Percentiles rank a stretch among this genome's conserved stretches.
Evolutionary conservation across 2,888 invertebrate genomes (phyloP).

Genomic region (Parapristionchus giblindavisi): DNA sequence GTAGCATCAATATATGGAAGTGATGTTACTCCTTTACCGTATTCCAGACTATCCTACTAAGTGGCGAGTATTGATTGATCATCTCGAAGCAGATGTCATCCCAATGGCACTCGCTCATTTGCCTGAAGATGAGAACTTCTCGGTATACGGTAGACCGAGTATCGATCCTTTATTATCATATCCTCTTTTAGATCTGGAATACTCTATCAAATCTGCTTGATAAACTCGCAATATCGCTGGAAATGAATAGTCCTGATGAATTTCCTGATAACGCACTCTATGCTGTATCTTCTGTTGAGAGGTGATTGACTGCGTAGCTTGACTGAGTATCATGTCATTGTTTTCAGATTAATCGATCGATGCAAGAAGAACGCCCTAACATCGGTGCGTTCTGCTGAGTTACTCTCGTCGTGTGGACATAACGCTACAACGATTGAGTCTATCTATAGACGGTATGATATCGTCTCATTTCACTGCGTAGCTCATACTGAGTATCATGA

Average conservation of each 20-base stretch:
- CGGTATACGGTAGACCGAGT: background rate
- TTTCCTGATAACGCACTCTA: conserved; percentile 32
- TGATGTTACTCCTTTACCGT: background rate
- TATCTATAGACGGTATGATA: conserved; percentile 12
- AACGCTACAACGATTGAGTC: background rate
- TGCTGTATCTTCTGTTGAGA: conserved; percentile 24
- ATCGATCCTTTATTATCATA: background rate
- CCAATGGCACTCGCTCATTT: background rate
- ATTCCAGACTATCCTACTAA: background rate
- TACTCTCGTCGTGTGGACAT: background rate
- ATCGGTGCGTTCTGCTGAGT: conserved; percentile 15
- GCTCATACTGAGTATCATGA: background rate
- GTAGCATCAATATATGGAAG: background rate
- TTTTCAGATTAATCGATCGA: conserved; percentile 12
- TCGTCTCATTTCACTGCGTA: background rate
- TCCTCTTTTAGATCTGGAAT: background rate
- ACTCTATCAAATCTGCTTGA: background rate
- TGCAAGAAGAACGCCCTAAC: conserved; percentile 2
- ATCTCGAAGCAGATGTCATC: conserved; percentile 12
- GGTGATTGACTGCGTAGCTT: background rate
- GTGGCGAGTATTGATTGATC: conserved; percentile 14
- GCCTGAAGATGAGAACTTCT: background rate
- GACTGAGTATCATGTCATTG: background rate
- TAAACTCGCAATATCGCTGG: background rate
- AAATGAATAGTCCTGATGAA: background rate